These are phyloP conservation scores for Agelas oroides DNA, from an alignment of 37 sponge, comb jelly and placozoan species.

Conservation along the genomic window DNA sequence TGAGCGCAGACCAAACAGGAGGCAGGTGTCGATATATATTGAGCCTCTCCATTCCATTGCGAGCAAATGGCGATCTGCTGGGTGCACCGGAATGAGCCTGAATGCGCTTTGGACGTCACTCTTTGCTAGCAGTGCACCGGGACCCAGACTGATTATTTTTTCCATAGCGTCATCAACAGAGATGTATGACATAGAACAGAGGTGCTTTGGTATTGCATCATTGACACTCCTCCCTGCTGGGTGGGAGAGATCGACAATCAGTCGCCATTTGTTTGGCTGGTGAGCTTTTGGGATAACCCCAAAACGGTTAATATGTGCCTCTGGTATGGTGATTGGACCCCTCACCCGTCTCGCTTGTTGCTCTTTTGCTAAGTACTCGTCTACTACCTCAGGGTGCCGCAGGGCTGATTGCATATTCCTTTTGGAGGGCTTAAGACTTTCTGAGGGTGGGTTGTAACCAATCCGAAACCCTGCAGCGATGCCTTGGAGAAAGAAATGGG, in stretches of 20 bases:
- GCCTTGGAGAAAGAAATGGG: no score
- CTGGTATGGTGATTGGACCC: not conserved
- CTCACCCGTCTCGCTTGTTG: not conserved
- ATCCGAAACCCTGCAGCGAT: no score
- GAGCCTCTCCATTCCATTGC: slow-evolving; percentile 38
- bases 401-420: not conserved
- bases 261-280: slow-evolving; percentile 5
- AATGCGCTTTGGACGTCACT: slow-evolving; percentile 13
- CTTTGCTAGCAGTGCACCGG: slow-evolving; percentile 6
- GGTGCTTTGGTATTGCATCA: not conserved
- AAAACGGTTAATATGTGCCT: not conserved
- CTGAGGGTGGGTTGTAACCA: not conserved
- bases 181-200: slow-evolving; percentile 15
- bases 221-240: slow-evolving; percentile 15
- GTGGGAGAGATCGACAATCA: slow-evolving; percentile 12
- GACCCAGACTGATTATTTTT: not conserved
- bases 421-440: not conserved
- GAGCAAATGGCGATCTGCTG: slow-evolving; percentile 27
- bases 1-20: slow-evolving; percentile 34
- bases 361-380: not conserved
- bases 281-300: slow-evolving; percentile 2
- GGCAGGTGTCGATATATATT: slow-evolving; percentile 33
- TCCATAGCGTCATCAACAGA: not conserved
- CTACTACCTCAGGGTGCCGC: no score
- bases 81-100: slow-evolving; percentile 46